Conservation (phyloP, 2,888 invertebrate genomes). For the Coenonympha glycerion region DNA sequence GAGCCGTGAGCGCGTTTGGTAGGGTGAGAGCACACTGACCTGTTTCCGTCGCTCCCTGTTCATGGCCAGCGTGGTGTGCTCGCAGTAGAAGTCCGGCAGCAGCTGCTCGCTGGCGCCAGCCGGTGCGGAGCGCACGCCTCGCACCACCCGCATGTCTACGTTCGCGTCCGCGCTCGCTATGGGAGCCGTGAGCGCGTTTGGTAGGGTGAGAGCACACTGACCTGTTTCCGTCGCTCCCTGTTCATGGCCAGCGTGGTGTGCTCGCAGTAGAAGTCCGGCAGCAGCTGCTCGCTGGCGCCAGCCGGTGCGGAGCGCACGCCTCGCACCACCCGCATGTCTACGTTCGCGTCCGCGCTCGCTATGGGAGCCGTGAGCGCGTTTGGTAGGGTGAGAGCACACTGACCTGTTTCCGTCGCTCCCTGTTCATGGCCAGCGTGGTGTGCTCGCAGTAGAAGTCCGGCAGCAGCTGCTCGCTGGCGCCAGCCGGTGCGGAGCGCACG, state of each 20-base stretch:
- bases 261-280: constrained; percentile 97
- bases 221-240: constrained; percentile 89
- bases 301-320: constrained; percentile 81
- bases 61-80: constrained; percentile 95
- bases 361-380: too few species aligned
- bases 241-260: constrained; percentile 96
- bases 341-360: constrained; percentile 81
- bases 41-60: constrained; percentile 91
- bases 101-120: constrained; percentile 85
- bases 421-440: constrained; percentile 93
- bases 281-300: constrained; percentile 84
- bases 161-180: constrained; percentile 84
- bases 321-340: constrained; percentile 78
- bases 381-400: too few species aligned
- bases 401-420: constrained; percentile 89
- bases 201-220: too few species aligned
- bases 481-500: constrained; percentile 79
- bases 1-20: constrained; percentile 80
- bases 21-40: too few species aligned
- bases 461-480: constrained; percentile 86
- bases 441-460: constrained; percentile 98
- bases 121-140: constrained; percentile 81
- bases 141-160: too few species aligned
- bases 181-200: constrained; percentile 81
- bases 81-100: constrained; percentile 95